phyloP scores from a whole-genome alignment of 1,140 invertebrate genomes.

The Drosophila varians region DNA sequence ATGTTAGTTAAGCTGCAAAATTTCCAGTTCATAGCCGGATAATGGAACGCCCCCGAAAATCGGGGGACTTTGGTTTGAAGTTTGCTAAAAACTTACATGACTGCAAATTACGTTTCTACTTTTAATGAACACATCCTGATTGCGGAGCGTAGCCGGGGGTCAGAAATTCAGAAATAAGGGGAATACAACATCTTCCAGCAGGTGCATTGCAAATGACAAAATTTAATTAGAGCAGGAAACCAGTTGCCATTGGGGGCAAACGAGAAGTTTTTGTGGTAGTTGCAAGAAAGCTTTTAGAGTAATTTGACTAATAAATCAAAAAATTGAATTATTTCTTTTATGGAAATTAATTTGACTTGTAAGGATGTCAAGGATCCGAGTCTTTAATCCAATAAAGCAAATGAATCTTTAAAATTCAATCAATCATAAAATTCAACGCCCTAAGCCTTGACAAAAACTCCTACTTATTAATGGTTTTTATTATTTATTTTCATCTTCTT shows the following conservation, averaged over 20 bases:
- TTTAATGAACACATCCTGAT: constrained; percentile 28
- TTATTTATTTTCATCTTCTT: not conserved
- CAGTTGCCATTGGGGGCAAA: constrained; percentile 4
- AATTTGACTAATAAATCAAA: not conserved
- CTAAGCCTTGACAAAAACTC: not conserved
- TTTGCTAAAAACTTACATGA: constrained; percentile 6
- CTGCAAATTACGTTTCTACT: constrained; percentile 24
- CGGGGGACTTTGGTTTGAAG: not conserved
- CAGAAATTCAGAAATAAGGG: constrained; percentile 1
- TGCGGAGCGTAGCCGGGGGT: not conserved
- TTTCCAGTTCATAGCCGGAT: not conserved
- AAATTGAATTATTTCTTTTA: not conserved
- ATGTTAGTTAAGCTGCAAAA: constrained; percentile 19
- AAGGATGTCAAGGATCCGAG: too few relatives aligned
- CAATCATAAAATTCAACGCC: not conserved
- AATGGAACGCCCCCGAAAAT: constrained; percentile 10
- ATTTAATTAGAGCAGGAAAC: constrained; percentile 20
- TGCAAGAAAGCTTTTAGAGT: not conserved
- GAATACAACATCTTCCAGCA: constrained; percentile 2
- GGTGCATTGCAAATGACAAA: constrained; percentile 18
- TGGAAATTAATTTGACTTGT: too few relatives aligned
- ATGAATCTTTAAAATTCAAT: not conserved
- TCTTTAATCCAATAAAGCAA: not conserved
- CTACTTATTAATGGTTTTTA: not conserved
- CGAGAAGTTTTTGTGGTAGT: not conserved